These are phyloP conservation scores for Sipha flava DNA, from an alignment of 1,140 invertebrate species.

Conservation along the genomic window DNA sequence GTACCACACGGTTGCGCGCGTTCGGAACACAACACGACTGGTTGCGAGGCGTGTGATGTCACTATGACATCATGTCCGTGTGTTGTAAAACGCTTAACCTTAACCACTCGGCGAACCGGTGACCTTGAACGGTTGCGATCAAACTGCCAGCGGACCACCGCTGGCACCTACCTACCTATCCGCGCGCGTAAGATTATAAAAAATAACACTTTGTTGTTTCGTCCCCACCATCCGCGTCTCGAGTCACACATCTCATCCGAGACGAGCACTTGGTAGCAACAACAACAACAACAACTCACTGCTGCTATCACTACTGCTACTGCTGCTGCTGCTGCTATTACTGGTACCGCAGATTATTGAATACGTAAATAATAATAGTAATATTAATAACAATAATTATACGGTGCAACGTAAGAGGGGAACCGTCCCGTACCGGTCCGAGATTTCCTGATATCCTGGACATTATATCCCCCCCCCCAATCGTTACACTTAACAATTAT, in stretches of 20 bases:
- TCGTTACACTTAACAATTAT: too few relatives aligned
- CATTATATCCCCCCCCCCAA: too few relatives aligned
- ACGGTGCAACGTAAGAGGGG: too few relatives aligned
- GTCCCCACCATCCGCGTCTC: background rate
- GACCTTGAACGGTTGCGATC: slow-evolving; percentile 20
- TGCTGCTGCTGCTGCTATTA: too few relatives aligned
- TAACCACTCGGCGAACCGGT: slow-evolving; percentile 7
- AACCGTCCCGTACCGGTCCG: too few relatives aligned
- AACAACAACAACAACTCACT: too few relatives aligned
- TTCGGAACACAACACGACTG: slow-evolving; percentile 18
- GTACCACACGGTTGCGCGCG: background rate
- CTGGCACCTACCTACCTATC: background rate
- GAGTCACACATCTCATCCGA: too few relatives aligned
- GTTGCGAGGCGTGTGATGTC: slow-evolving; percentile 24
- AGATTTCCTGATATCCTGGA: too few relatives aligned
- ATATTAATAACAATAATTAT: too few relatives aligned
- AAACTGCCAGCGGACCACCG: background rate
- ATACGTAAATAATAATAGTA: too few relatives aligned
- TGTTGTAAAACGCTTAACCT: slow-evolving; percentile 20
- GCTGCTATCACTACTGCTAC: too few relatives aligned
- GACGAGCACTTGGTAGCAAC: background rate
- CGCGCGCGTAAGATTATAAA: background rate
- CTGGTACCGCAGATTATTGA: too few relatives aligned
- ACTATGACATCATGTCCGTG: slow-evolving; percentile 31
- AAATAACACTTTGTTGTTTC: slow-evolving; percentile 6